Evolutionary conservation across 2,797 vertebrate species (phyloP), one percentile per base, ranked within the genome.

Genomic region (Malacoraja senta): DNA sequence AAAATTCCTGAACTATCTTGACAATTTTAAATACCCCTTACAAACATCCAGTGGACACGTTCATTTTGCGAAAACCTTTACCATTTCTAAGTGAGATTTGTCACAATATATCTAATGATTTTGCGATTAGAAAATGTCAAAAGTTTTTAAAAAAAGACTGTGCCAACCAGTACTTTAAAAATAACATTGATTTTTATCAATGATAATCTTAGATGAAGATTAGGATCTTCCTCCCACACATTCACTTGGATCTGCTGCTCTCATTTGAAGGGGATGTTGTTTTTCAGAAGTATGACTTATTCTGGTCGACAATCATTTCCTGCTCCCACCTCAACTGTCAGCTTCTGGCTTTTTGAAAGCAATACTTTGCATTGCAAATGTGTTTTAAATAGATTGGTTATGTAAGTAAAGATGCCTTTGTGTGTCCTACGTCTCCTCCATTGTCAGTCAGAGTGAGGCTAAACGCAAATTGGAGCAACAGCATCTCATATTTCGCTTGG

Each of bases 261-360:
- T 92, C 71, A 76, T 35, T 24, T 92, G 90, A 17, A 53, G 53
- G 35, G 29, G 68, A 53, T 74, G 44, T 26, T 91, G 71, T 92
- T 92, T 91, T 71, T 74, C 68, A 91, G 68, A 91, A 91, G 12
- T 91, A 10, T 72, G 68, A 91, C 90, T 91, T 72, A 91, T 91
- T 91, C 72, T 92, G 90, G 21, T 92, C 17, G 68, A 76, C 21
- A 53, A 35, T 92, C 71, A 92, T 53, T 92, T 92, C 71, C 90
- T 92, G 71, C 71, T 92, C 2, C 13, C 90, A 92, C 38, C 71
- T 72, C 71, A 92, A 53, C 74, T 74, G 38, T 74, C 90, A 92
- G 71, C 90, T n/a, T 76, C 21, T 76, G 38, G 38, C 68, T 26
- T 44, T 76, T 92, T 72, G 35, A 44, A 74, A 44, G 26, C 21